Evolutionary conservation across 2,797 vertebrate genomes (phyloP).

Genomic region (Mus caroli): DNA sequence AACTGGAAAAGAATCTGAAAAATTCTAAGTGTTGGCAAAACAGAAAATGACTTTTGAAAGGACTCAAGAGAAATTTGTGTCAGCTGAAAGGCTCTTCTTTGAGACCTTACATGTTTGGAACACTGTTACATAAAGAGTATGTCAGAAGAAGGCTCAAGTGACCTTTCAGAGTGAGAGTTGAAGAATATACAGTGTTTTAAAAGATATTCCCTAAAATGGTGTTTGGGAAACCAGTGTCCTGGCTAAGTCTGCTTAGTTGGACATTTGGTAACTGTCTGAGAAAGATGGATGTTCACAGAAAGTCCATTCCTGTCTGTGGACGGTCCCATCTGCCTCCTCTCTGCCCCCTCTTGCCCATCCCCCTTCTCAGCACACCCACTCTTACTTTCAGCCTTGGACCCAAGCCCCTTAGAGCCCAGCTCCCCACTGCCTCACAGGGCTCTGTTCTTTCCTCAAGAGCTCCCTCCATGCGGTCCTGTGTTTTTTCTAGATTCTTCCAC

Average conservation of each 20-base stretch:
- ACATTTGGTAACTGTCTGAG: neutral
- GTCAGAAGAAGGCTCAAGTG: neutral
- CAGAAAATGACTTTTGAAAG: slow-evolving; percentile 57
- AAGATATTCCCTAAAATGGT: neutral
- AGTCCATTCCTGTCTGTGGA: neutral
- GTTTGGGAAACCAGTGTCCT: neutral
- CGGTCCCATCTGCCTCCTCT: neutral
- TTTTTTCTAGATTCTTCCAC: neutral
- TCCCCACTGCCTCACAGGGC: neutral
- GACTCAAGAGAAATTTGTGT: slow-evolving; percentile 41
- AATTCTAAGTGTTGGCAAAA: slow-evolving; percentile 56
- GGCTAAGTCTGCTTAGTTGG: neutral
- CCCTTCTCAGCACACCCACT: neutral
- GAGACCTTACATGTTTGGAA: slow-evolving; percentile 20
- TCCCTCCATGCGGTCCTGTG: neutral
- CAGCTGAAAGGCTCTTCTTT: slow-evolving; percentile 34
- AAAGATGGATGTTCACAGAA: neutral
- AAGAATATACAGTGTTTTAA: neutral
- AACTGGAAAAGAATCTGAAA: slow-evolving; percentile 60
- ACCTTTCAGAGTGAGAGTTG: neutral
- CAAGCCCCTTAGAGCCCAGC: neutral
- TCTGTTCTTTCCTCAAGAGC: neutral
- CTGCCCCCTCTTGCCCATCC: neutral
- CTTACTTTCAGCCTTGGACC: neutral
- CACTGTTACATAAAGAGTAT: neutral